Evolutionary conservation across 1,140 invertebrate genomes (phyloP).

Genomic region (Phenacoccus solenopsis): DNA sequence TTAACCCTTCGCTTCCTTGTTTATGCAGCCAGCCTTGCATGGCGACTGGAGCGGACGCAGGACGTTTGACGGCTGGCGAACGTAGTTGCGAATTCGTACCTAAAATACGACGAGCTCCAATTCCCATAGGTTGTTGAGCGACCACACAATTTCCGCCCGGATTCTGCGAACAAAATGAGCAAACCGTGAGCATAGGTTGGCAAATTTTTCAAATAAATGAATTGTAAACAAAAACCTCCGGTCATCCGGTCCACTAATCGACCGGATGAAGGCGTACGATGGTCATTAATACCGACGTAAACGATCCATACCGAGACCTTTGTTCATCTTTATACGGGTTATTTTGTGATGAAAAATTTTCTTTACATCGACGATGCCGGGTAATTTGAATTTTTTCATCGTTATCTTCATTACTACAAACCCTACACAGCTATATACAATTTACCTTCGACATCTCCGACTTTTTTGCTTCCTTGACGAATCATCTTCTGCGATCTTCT

Average conservation of each 20-base stretch:
- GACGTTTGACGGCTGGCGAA: constrained; percentile 57
- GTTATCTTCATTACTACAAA: no score
- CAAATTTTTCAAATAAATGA: neutral
- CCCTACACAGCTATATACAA: no score
- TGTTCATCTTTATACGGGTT: no score
- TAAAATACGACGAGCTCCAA: neutral
- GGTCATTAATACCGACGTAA: neutral
- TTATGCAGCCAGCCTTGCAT: constrained; percentile 82
- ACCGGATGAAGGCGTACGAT: neutral
- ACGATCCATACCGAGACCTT: no score
- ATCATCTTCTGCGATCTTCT: no score
- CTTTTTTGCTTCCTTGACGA: no score
- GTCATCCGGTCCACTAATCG: no score
- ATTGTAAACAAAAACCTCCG: neutral
- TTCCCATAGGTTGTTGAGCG: neutral
- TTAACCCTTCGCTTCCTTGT: constrained; percentile 78
- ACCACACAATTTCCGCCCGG: neutral
- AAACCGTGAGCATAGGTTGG: neutral
- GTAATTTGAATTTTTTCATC: no score
- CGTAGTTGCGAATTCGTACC: neutral
- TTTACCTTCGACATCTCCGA: no score
- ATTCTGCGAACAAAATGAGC: neutral
- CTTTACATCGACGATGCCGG: no score
- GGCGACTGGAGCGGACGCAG: constrained; percentile 63
- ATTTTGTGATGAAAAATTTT: no score